Evolutionary conservation across 2,888 invertebrate genomes (phyloP), one percentile per base, ranked within the genome.

Genomic region (Drosophila anomelani): DNA sequence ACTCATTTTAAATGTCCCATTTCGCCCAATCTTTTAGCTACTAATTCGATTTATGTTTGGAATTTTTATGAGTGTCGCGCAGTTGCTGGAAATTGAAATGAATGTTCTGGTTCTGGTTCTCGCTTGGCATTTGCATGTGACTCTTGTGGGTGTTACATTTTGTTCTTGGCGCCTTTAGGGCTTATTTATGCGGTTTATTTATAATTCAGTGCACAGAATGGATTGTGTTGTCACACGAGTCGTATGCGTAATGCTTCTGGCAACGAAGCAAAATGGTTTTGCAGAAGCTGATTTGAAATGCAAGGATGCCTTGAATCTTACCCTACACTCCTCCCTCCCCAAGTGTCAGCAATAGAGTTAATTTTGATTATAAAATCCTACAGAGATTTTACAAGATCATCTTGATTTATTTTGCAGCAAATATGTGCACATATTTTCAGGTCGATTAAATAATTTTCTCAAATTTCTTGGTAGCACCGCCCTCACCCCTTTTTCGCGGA

Each of bases 21-120:
- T 54, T 20, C 23, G 51, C 74, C 74, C 62, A 58, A 68, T 61
- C 67, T 63, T 68, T 60, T 49, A 32, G 39, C 63, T 64, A 39
- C 57, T 71, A 81, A 81, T 85, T 82, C 80, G 80, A 87, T 82
- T 85, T 85, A 79, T 84, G 83, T 47, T 70, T 57, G 43, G 64
- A 53, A 74, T 75, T 75, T 72, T 70, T 64, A 69, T 61, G 68
- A 68, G 55, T 68, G 61, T 47, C 23, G 63, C 58, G 10, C 29
- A 44, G 43, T 44, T 36, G 54, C 39, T 36, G 53, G 41, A 68
- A 77, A 82, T 78, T 79, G 57, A 75, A 85, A 87, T 72, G 61
- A 79, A 85, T 85, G 86, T 68, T 68, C 38, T 38, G 43, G 41
- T 54, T 38, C 43, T 15, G 1, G 39, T 39, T 39, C 38, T 43